A percentile compares a stretch with the other conserved stretches of the same genome.
These are phyloP conservation scores for Lamellibrachia luymesi DNA, from an alignment of 1,140 invertebrate genomes.

Conservation along the genomic window DNA sequence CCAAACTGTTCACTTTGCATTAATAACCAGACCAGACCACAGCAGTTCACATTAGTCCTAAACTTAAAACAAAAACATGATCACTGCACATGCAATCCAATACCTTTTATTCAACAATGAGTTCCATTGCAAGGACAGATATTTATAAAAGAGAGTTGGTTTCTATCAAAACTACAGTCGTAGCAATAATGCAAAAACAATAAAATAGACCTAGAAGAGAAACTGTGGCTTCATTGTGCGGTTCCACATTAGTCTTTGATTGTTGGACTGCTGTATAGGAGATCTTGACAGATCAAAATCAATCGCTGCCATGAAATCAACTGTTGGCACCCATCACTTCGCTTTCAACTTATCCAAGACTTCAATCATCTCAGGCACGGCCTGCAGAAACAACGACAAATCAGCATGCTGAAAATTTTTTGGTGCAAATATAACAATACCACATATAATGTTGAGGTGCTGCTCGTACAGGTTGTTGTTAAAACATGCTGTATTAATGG, in stretches of 20 bases:
- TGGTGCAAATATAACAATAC: not conserved
- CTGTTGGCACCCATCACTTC: not conserved
- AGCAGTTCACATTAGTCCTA: not conserved
- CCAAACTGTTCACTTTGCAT: not conserved
- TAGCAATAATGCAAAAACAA: not conserved
- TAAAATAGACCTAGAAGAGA: not conserved
- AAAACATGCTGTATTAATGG: no score
- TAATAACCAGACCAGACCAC: not conserved
- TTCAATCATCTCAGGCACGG: constrained; percentile 8
- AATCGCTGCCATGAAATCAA: not conserved
- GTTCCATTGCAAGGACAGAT: not conserved
- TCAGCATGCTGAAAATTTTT: not conserved
- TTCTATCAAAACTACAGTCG: not conserved
- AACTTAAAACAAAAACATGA: not conserved
- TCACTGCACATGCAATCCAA: not conserved
- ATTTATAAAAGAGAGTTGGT: not conserved
- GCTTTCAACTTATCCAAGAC: not conserved
- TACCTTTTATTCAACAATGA: not conserved
- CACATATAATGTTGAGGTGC: not conserved
- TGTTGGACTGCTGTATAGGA: not conserved
- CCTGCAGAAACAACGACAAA: not conserved
- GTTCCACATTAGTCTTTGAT: not conserved
- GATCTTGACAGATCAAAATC: not conserved
- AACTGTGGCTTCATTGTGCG: not conserved
- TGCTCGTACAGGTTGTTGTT: no score